Percentiles rank a stretch among this genome's conserved stretches.
Evolutionary conservation across 2,113 vertebrate species (phyloP).

Genomic region (Poeciliopsis retropinna): DNA sequence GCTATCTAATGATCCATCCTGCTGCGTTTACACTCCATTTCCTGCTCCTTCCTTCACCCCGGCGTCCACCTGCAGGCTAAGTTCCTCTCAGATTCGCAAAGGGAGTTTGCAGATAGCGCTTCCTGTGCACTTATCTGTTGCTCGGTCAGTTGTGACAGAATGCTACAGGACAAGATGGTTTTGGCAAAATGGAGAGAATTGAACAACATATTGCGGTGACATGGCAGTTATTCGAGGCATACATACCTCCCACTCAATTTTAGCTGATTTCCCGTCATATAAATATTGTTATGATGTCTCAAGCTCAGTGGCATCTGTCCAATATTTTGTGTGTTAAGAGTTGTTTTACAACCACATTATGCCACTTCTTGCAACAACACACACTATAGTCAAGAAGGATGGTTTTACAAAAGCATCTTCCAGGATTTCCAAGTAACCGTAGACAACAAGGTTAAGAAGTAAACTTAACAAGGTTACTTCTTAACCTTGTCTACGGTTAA

Average conservation of each 20-base stretch:
- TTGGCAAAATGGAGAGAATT: constrained; percentile 14
- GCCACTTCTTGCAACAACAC: background rate
- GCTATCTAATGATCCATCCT: constrained; percentile 12
- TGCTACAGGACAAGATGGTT: constrained; percentile 8
- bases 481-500: too few relatives aligned
- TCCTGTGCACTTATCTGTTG: constrained; percentile 30
- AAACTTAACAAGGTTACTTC: too few relatives aligned
- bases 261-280: background rate
- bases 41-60: background rate
- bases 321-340: too few relatives aligned
- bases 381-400: background rate
- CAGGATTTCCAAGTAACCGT: too few relatives aligned
- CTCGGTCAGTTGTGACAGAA: constrained; percentile 25
- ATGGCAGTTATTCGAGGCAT: background rate
- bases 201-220: background rate
- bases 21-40: constrained; percentile 15
- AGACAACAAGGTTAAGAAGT: too few relatives aligned
- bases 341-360: background rate
- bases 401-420: too few relatives aligned
- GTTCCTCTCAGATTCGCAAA: constrained; percentile 30
- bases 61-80: constrained; percentile 8
- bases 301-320: background rate
- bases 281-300: background rate
- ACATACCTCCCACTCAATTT: background rate
- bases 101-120: constrained; percentile 8